Evolutionary conservation across 2,113 vertebrate species (phyloP), one percentile per base, ranked within the genome.

Genomic region (Ctenodactylus gundi): DNA sequence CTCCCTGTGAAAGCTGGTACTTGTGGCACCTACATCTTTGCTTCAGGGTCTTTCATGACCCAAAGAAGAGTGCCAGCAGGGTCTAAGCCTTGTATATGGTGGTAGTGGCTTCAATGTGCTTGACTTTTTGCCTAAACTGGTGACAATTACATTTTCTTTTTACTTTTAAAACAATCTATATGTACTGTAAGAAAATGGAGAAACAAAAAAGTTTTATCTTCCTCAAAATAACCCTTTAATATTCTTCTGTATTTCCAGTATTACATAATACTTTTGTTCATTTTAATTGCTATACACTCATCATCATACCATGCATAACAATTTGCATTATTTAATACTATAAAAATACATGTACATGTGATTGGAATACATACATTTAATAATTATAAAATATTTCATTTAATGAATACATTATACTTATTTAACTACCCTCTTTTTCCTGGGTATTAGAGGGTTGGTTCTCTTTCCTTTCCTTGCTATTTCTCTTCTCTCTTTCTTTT

Each of bases 301-400:
- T 27, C 27, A 72, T 36, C 81, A 80, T 60, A 78, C 51, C 58
- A 4, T 17, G 65, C 17, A 9, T 17, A 96, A 15, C 3, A 62
- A 31, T 60, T 83, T 80, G 10, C 6, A 65, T 82, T 80, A 80
- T 57, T 73, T 65, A 91, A 73, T 17, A 88, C 21, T 41, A 18
- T 34, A 91, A 17, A 4, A 15, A 39, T 14, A 58, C 7, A 55
- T 6, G 11, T 60, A 20, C 6, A 53, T 18, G 13, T 75, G 55
- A 18, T 51, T 78, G 15, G 53, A 89, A 91, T 70, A 55, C 1
- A 55, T 73, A 46, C 20, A 46, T 53, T 91, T 70, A 39, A 87
- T 72, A 76, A 49, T 60, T 87, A 6, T 57, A 82, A 82, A 90
- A 72, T 82, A 78, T 72, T 88, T 31, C 53, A 90, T 62, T 86